Evolutionary conservation across 2,888 invertebrate species (phyloP), one percentile per base, ranked within the genome.

Genomic region (Cephus nigrinus): DNA sequence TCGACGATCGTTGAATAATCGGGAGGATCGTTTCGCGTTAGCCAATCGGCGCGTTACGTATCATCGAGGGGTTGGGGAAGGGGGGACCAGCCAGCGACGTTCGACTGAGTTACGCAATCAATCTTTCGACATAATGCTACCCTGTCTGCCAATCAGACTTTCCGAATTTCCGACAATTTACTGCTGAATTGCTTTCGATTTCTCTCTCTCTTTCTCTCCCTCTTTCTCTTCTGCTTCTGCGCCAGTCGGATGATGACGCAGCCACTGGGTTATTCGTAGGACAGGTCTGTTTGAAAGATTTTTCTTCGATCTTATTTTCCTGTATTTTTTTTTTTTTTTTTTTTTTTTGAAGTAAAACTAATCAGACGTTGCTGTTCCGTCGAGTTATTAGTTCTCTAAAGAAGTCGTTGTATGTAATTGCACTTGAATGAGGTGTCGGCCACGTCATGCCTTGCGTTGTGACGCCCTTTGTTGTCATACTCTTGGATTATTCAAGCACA

Each of bases 401-500:
- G 15, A 55, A 55, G 55, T 9, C 23, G 55, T 55, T 23, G 5
- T 9, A 55, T 23, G 55, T 23, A 55, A 23, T 55, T 23, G 55
- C 55, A 55, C 55, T 55, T 55, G 55, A 55, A 23, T 55, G 55
- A 55, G 55, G 23, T 55, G 23, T 9, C 55, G 55, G 55, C 55
- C 55, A 9, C 55, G 55, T 55, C 55, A 55, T 55, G 23, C 55
- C 55, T 55, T 23, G 55, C 55, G 55, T 9, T 2, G 23, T 23
- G 55, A 23, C 23, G 55, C 55, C 23, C 55, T 55, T 55, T 55
- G 55, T 55, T 55, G 55, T 55, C 55, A 55, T 55, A 55, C 55
- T 55, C 55, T 23, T 23, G 30, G 74, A 75, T 79, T 30, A 33
- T 76, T 73, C 74, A 31, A 40, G 71, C 31, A 74, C 31, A 36